Conservation (phyloP, 2,113 vertebrate genomes). For the Vulpes lagopus region DNA sequence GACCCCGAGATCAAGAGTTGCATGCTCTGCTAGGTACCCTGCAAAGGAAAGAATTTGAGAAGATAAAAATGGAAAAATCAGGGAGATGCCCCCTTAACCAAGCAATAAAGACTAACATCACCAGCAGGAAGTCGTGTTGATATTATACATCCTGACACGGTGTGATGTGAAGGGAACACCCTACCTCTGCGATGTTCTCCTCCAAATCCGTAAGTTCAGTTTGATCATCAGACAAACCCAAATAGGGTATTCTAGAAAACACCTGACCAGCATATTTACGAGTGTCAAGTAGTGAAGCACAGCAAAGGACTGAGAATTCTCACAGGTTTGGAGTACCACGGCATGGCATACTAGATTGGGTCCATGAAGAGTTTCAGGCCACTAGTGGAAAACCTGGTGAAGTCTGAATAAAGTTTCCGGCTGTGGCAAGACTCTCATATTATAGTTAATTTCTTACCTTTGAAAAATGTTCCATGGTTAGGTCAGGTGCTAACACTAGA, state of each 20-base stretch:
- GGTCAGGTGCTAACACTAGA: neutral
- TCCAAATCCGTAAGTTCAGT: neutral
- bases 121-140: neutral
- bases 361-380: neutral
- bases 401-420: neutral
- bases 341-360: neutral
- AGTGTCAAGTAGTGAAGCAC: neutral
- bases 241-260: neutral
- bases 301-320: neutral
- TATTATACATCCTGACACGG: accelerated
- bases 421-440: neutral
- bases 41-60: neutral
- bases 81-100: neutral
- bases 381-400: neutral
- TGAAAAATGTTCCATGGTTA: neutral
- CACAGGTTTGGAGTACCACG: neutral
- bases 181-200: neutral
- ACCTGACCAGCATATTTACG: neutral
- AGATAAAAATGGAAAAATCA: neutral
- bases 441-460: neutral
- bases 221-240: neutral
- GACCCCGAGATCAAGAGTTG: neutral
- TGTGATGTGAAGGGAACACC: neutral
- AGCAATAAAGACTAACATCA: neutral
- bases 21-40: neutral